Evolutionary conservation across 2,113 vertebrate species (phyloP).

Genomic region (Typhlomys cinereus): DNA sequence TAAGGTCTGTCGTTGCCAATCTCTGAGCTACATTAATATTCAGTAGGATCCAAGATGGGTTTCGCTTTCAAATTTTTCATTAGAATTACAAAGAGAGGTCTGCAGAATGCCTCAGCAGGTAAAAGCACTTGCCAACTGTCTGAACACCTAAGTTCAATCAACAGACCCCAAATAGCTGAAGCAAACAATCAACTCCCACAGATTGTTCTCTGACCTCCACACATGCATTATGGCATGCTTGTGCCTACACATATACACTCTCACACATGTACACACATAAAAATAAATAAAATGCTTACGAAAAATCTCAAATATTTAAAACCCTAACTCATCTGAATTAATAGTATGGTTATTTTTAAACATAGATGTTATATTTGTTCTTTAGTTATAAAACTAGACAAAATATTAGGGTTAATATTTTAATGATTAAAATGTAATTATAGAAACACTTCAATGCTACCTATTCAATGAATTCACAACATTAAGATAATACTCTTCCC

Average conservation of each 20-base stretch:
- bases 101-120: too few species aligned
- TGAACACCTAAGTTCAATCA: too few species aligned
- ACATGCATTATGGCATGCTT: too few species aligned
- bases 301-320: neutral
- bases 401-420: neutral
- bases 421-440: conserved; percentile 12
- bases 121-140: too few species aligned
- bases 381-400: conserved; percentile 7
- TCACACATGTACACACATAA: too few species aligned
- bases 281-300: too few species aligned
- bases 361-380: conserved; percentile 1
- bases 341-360: neutral
- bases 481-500: neutral
- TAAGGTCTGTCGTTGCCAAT: neutral
- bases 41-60: neutral
- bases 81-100: conserved; percentile 16
- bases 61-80: conserved; percentile 14
- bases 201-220: too few species aligned
- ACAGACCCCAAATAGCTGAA: too few species aligned
- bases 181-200: too few species aligned
- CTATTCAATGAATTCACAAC: neutral
- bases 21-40: neutral
- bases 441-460: neutral
- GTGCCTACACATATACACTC: too few species aligned
- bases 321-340: neutral